Conservation (phyloP, 1,140 invertebrate genomes). For the Metopolophium dirhodum region DNA sequence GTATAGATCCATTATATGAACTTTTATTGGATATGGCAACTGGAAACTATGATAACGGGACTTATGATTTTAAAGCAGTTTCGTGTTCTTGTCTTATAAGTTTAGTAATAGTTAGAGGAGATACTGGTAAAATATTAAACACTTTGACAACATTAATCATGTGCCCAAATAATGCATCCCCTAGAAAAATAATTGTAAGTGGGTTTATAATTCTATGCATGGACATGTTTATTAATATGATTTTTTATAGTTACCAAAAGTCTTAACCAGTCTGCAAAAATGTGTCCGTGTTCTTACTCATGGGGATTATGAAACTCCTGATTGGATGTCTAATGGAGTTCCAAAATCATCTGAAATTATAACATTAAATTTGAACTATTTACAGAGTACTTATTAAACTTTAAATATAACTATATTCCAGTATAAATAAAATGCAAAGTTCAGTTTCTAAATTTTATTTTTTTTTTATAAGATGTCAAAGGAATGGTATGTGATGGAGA, state of each 20-base stretch:
- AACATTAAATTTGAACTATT: constrained; percentile 45
- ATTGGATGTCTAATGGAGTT: constrained; percentile 85
- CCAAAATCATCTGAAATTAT: constrained; percentile 53
- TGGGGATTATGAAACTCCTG: constrained; percentile 80
- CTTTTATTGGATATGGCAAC: constrained; percentile 79
- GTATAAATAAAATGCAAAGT: background rate
- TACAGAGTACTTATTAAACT: constrained; percentile 71
- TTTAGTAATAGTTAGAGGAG: constrained; percentile 88
- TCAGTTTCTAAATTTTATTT: background rate
- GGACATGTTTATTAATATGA: background rate
- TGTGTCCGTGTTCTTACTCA: constrained; percentile 88
- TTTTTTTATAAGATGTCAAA: constrained; percentile 59
- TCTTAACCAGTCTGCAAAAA: constrained; percentile 84
- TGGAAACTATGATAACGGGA: constrained; percentile 64
- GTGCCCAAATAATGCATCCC: constrained; percentile 77
- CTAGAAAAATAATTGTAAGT: constrained; percentile 80
- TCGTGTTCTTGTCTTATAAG: constrained; percentile 90
- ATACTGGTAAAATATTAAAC: constrained; percentile 88
- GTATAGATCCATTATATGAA: constrained; percentile 78
- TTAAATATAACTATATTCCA: constrained; percentile 63
- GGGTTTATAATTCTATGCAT: background rate
- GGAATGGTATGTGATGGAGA: constrained; percentile 86
- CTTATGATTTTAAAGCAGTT: constrained; percentile 69
- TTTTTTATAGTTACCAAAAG: constrained; percentile 77
- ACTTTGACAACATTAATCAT: constrained; percentile 88